Percentiles rank a stretch among this genome's conserved stretches.
phyloP scores from a whole-genome alignment of 1,140 invertebrate genomes.

The Drosophila rufa region DNA sequence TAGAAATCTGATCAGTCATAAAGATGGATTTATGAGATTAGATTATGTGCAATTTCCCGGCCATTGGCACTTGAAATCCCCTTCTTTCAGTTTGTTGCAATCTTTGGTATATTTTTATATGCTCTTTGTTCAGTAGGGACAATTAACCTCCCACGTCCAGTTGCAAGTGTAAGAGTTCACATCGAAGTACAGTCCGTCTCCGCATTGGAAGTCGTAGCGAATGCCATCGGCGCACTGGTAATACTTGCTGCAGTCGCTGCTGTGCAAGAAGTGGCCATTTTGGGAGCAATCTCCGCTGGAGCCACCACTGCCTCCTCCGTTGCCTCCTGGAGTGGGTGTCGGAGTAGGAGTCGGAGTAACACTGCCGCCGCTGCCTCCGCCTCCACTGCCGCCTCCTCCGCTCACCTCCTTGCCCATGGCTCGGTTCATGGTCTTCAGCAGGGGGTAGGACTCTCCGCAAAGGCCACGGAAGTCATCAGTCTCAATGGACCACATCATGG shows the following conservation, averaged over 20 bases:
- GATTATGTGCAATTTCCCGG: neutral
- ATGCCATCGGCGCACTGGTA: slow-evolving; percentile 42
- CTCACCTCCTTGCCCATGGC: slow-evolving; percentile 41
- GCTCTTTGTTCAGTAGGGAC: slow-evolving; percentile 40
- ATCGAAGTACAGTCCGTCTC: slow-evolving; percentile 28
- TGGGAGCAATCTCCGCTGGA: slow-evolving; percentile 26
- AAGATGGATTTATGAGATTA: slow-evolving; percentile 4
- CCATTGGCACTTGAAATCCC: neutral
- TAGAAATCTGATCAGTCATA: slow-evolving; percentile 6
- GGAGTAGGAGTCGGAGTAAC: slow-evolving; percentile 27
- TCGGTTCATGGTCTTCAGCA: slow-evolving; percentile 74
- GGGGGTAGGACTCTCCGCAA: slow-evolving; percentile 86
- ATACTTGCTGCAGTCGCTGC: slow-evolving; percentile 36
- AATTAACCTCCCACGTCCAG: slow-evolving; percentile 10
- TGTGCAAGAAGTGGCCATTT: slow-evolving; percentile 34
- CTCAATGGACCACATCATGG: slow-evolving; percentile 93
- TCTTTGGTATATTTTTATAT: slow-evolving; percentile 10
- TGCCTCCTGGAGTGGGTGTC: slow-evolving; percentile 17
- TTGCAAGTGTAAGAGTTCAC: neutral
- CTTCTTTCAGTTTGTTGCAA: neutral
- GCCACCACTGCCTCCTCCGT: slow-evolving; percentile 25
- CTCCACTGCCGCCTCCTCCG: slow-evolving; percentile 6
- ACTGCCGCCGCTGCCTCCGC: slow-evolving; percentile 15
- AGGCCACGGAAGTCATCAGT: slow-evolving; percentile 91
- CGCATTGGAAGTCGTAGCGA: slow-evolving; percentile 53